A percentile compares a stretch with the other conserved stretches of the same genome.
Conservation (phyloP, 2,113 vertebrate species). For the Calidris pugnax region DNA sequence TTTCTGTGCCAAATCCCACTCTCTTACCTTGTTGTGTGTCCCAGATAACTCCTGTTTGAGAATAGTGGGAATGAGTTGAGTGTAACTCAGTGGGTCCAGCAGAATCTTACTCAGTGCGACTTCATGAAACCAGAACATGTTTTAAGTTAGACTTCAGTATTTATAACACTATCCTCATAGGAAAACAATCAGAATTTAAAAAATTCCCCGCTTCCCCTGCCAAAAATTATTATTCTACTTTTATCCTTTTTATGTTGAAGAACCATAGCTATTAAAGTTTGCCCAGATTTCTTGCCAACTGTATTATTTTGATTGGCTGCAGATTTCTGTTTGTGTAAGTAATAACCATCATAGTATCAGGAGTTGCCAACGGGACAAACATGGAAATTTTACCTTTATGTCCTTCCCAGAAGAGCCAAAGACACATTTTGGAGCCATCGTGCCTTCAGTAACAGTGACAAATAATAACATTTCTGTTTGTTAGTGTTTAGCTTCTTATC, state of each 20-base stretch:
- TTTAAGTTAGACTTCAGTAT: conserved; percentile 57
- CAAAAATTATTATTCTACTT: conserved; percentile 63
- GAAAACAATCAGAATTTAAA: conserved; percentile 67
- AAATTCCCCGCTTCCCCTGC: conserved; percentile 45
- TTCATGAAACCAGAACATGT: conserved; percentile 28
- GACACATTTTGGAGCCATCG: conserved; percentile 22
- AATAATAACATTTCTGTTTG: not conserved
- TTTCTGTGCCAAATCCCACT: not conserved
- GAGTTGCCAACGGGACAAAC: conserved; percentile 57
- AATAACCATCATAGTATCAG: conserved; percentile 54
- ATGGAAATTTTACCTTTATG: conserved; percentile 58
- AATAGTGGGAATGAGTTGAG: not conserved
- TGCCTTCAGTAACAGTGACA: conserved; percentile 1
- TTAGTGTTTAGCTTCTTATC: not conserved
- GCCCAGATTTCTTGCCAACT: conserved; percentile 66
- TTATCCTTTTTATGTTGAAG: conserved; percentile 67
- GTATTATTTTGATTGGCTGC: conserved; percentile 71
- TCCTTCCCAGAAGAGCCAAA: conserved; percentile 55
- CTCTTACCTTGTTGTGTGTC: not conserved
- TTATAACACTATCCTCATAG: conserved; percentile 51
- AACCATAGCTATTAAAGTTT: conserved; percentile 53
- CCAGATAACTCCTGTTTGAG: not conserved
- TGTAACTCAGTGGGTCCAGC: conserved; percentile 3
- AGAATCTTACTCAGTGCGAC: not conserved
- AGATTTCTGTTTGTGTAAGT: conserved; percentile 65